Evolutionary conservation across 1,140 invertebrate species (phyloP).

Genomic region (Hydropsyche tenuis): DNA sequence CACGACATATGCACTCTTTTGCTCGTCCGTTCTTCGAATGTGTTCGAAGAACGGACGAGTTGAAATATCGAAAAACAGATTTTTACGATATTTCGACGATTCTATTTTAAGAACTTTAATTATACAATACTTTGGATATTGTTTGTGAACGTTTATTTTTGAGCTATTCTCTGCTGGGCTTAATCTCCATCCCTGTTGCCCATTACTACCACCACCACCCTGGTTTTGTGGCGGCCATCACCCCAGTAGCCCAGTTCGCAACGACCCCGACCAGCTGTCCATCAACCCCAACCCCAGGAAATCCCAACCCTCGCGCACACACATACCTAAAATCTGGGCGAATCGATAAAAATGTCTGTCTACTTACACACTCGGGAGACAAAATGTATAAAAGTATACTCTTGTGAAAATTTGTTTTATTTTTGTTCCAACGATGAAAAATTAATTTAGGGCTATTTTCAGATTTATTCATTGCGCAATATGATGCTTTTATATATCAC

Average conservation of each 20-base stretch:
- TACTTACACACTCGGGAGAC: background rate
- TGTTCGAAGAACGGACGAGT: too few relatives aligned
- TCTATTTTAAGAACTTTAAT: too few relatives aligned
- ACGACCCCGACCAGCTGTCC: constrained; percentile 34
- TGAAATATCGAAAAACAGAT: too few relatives aligned
- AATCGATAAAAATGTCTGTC: constrained; percentile 28
- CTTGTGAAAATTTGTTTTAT: too few relatives aligned
- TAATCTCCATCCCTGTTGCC: constrained; percentile 7
- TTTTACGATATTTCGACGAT: too few relatives aligned
- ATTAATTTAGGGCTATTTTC: too few relatives aligned
- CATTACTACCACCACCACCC: too few relatives aligned
- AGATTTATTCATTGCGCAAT: too few relatives aligned
- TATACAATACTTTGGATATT: constrained; percentile 4
- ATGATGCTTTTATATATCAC: too few relatives aligned
- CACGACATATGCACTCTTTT: constrained; percentile 1
- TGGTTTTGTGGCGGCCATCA: constrained; percentile 28
- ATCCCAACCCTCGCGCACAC: constrained; percentile 7
- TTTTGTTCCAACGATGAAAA: too few relatives aligned
- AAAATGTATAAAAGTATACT: too few relatives aligned
- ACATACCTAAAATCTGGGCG: constrained; percentile 15
- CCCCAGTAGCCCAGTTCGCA: constrained; percentile 31
- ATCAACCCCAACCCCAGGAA: constrained; percentile 20
- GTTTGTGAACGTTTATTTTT: constrained; percentile 19
- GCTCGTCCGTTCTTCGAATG: too few relatives aligned
- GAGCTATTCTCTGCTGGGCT: constrained; percentile 7